These are phyloP conservation scores for Microctenopoma stevenorrisi DNA, from an alignment of 2,797 vertebrate genomes.

Conservation along the genomic window DNA sequence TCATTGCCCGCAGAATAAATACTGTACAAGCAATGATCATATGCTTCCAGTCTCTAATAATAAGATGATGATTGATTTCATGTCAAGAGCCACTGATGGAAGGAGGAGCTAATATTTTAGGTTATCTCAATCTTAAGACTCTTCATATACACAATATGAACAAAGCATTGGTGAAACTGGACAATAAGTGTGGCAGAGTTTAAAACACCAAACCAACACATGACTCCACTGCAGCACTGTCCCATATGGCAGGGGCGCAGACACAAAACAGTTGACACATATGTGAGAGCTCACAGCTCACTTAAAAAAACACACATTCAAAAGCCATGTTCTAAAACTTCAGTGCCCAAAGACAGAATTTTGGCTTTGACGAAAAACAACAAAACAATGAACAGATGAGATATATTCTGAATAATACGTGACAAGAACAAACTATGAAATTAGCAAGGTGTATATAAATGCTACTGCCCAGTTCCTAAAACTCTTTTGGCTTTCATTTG, in stretches of 20 bases:
- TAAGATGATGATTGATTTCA: slow-evolving; percentile 19
- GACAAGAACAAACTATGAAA: slow-evolving; percentile 47
- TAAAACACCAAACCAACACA: slow-evolving; percentile 54
- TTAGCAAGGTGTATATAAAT: slow-evolving; percentile 47
- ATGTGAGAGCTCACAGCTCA: slow-evolving; percentile 27
- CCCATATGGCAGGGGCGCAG: slow-evolving; percentile 49
- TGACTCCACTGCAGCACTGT: slow-evolving; percentile 37
- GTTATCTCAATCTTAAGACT: slow-evolving; percentile 51
- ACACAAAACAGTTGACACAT: slow-evolving; percentile 40
- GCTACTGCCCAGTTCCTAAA: slow-evolving; percentile 45
- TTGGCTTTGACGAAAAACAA: slow-evolving; percentile 61
- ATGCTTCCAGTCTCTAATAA: slow-evolving; percentile 7
- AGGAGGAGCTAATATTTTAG: slow-evolving; percentile 29
- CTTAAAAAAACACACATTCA: slow-evolving; percentile 70
- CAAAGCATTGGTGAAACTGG: slow-evolving; percentile 21
- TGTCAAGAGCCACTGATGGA: slow-evolving; percentile 11
- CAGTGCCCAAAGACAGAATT: slow-evolving; percentile 74
- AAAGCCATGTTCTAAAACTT: slow-evolving; percentile 71
- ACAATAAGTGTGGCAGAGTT: slow-evolving; percentile 45
- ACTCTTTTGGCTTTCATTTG: slow-evolving; percentile 44
- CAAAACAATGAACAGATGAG: slow-evolving; percentile 46
- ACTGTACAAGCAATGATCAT: slow-evolving; percentile 12
- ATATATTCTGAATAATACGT: slow-evolving; percentile 64
- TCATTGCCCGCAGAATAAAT: slow-evolving; percentile 10
- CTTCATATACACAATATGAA: slow-evolving; percentile 61